Evolutionary conservation across 2,888 invertebrate genomes (phyloP).

Genomic region (Tridacna crocea): DNA sequence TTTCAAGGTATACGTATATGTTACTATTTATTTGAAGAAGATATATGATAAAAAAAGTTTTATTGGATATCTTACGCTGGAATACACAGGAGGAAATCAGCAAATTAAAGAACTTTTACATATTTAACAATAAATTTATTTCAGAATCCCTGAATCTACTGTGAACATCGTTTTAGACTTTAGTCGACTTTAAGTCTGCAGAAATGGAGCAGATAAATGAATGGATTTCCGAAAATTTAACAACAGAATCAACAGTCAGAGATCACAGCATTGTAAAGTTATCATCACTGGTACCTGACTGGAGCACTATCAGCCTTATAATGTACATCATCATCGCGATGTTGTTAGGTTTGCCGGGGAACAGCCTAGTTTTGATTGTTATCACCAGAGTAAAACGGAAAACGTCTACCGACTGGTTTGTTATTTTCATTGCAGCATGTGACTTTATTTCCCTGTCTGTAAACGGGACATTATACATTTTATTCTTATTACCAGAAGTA

Average conservation of each 20-base stretch:
- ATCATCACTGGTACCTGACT: neutral
- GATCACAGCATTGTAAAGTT: neutral
- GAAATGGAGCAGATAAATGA: too few relatives aligned
- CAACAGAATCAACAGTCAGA: neutral
- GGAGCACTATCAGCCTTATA: neutral
- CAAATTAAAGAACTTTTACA: too few relatives aligned
- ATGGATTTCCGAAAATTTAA: too few relatives aligned
- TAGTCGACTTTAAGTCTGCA: too few relatives aligned
- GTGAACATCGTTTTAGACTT: too few relatives aligned
- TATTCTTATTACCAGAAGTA: neutral
- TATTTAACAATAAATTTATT: too few relatives aligned
- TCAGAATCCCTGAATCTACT: too few relatives aligned
- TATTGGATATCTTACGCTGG: too few relatives aligned
- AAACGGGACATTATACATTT: neutral
- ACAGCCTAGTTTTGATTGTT: slow-evolving; percentile 4
- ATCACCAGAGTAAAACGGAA: neutral
- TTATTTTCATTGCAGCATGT: neutral
- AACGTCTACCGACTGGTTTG: slow-evolving; percentile 7
- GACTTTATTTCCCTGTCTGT: neutral
- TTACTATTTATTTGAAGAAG: too few relatives aligned
- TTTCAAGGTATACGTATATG: too few relatives aligned
- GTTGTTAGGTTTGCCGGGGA: neutral
- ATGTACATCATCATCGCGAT: neutral
- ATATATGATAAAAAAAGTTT: too few relatives aligned
- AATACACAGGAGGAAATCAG: too few relatives aligned